A percentile compares a stretch with the other conserved stretches of the same genome.
These are phyloP conservation scores for Silvanus unidentatus DNA, from an alignment of 2,888 invertebrate species.

Conservation along the genomic window DNA sequence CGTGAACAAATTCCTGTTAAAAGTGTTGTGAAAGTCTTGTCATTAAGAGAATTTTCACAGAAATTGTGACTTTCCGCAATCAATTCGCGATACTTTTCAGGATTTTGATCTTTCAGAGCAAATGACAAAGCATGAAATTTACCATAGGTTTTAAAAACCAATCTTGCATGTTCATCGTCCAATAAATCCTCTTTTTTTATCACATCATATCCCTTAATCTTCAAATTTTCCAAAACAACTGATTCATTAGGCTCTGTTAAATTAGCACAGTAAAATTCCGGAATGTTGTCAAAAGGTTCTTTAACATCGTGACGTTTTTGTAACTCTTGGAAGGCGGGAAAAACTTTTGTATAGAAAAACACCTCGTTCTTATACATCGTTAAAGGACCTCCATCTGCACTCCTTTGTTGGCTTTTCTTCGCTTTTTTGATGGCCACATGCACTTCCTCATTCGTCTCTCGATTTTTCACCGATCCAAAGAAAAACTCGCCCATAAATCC, in stretches of 20 bases:
- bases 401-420: not conserved
- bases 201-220: constrained; percentile 12
- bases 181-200: constrained; percentile 12
- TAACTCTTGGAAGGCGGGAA: constrained; percentile 21
- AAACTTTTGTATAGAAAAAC: constrained; percentile 23
- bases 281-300: constrained; percentile 14
- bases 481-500: constrained; percentile 17
- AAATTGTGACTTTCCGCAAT: not conserved
- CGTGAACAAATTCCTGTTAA: not conserved
- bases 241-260: constrained; percentile 10
- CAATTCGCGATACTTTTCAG: constrained; percentile 7
- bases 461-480: constrained; percentile 5
- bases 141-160: constrained; percentile 24
- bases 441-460: constrained; percentile 5
- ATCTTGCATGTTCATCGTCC: constrained; percentile 19
- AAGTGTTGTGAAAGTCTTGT: not conserved
- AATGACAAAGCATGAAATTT: constrained; percentile 25
- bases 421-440: constrained; percentile 13
- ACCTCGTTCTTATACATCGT: constrained; percentile 24
- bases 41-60: not conserved
- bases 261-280: constrained; percentile 16
- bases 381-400: constrained; percentile 12
- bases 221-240: constrained; percentile 20
- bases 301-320: constrained; percentile 17
- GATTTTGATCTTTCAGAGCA: too few species aligned